A percentile compares a stretch with the other conserved stretches of the same genome.
These are phyloP conservation scores for Motacilla alba DNA, from an alignment of 2,113 vertebrate species.

Conservation along the genomic window DNA sequence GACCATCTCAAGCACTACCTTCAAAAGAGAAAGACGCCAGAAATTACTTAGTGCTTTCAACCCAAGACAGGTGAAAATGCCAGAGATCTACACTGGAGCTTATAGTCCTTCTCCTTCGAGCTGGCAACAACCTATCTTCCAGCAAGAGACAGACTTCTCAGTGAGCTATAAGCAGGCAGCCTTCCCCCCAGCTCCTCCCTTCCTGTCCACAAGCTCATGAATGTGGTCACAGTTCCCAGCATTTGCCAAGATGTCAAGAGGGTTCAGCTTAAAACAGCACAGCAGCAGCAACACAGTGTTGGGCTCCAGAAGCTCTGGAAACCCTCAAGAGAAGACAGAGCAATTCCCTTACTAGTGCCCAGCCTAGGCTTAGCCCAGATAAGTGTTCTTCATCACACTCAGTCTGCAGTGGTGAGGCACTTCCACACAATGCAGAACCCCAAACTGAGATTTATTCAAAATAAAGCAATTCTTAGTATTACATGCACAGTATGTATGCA, in stretches of 20 bases:
- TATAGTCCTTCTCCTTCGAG: not conserved
- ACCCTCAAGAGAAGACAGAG: not conserved
- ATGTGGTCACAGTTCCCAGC: rapidly evolving
- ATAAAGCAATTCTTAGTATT: not conserved
- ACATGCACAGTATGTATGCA: not conserved
- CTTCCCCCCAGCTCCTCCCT: not conserved
- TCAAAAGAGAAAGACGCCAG: not conserved
- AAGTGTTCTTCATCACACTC: not conserved
- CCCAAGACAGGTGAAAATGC: not conserved
- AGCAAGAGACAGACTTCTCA: not conserved
- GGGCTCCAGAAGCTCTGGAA: not conserved
- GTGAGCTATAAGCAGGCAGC: not conserved
- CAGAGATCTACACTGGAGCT: not conserved
- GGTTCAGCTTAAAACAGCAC: not conserved
- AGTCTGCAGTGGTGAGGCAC: not conserved
- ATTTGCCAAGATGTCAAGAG: not conserved
- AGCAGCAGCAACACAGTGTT: not conserved
- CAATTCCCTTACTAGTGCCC: rapidly evolving
- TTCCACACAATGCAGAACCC: not conserved
- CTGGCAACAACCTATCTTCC: not conserved
- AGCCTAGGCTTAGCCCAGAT: not conserved
- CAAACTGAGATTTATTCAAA: not conserved
- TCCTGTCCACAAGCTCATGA: not conserved
- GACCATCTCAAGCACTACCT: not conserved
- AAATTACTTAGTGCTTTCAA: not conserved